Evolutionary conservation across 2,113 vertebrate species (phyloP), one percentile per base, ranked within the genome.

Genomic region (Ellobius talpinus): DNA sequence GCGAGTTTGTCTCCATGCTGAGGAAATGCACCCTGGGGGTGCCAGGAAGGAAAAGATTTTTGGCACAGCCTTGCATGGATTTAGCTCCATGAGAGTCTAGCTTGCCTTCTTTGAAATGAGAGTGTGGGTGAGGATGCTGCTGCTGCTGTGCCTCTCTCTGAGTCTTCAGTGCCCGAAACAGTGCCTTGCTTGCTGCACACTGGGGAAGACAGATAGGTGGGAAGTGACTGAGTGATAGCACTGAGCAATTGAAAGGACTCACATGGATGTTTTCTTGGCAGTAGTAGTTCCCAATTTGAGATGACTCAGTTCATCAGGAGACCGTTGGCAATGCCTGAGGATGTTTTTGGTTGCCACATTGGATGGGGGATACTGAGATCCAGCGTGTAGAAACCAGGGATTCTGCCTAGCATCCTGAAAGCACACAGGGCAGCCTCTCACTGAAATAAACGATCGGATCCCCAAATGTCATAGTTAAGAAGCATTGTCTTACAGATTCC

Each of bases 51-150:
- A 42, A 74, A 45, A 73, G 21, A 17, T 1, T 47, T 39, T 50
- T 14, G 0, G 24, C 0, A 0, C 5, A 31, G 70, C 24, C 0
- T 0, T 1, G 21, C 7, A 78, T 1, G 3, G 3, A 21, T 33
- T 65, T 33, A 21, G 33, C 24, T 79, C 33, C 21, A 3, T 19
- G 76, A 45, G 26, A 36, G 68, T 2, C 9, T 5, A 21, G 1
- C 24, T 39, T 31, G 58, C 66, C 42, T 45, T 72, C 36, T n/a
- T 7, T 74, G 16, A 76, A 61, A 23, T 19, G 31, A 42, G 21
- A 36, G 6, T 3, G 0, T 0, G 0, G 42, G 11, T 55, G 72
- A 79, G 39, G 42, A 3, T 0, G 45, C n/a, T 29, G 14, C 36
- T 66, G 50, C 13, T 13, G 0, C 58, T 13, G 0, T 50, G 0